Base-by-base conservation (phyloP, 2,797 vertebrate genomes). In the Avahi laniger region DNA sequence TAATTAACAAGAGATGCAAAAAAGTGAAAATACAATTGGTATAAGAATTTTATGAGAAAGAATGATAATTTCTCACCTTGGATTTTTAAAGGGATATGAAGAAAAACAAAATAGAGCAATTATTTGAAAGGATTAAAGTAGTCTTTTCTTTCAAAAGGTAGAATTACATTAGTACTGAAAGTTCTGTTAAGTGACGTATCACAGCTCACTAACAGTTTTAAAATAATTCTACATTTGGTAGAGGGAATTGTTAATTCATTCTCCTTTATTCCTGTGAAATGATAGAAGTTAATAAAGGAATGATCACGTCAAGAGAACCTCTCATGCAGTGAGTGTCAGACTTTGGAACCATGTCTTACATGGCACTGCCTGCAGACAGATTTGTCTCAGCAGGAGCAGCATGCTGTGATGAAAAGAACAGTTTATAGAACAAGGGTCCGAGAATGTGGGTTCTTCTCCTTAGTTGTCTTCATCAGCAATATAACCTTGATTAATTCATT, bases 11-110 rank as follows among this genome's bases (percentile, higher is more conserved):
- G 99, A 99, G 99, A 99, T 99, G 98, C 98, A 97, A 98, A 99
- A 99, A 99, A 99, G 98, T 99, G 98, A 98, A 98, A 98, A 98
- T 98, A 98, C 98, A 99, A 98, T 99, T 99, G 99, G 98, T 99
- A 98, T 99, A 99, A 99, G 99, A 99, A 99, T 99, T 99, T 99
- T 98, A 97, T 98, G 98, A 98, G 98, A 99, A 98, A 98, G 99
- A 99, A 99, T 99, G 99, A 99, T 99, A 99, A 99, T 99, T 99
- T 99, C 99, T 99, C 99, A 99, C 99, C 98, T 99, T 98, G 99
- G 98, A 99, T 99, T 98, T 99, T 99, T 99, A 99, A 99, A 98
- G 98, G 98, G 99, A 99, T 99, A 99, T 99, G 99, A 98, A 99
- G 98, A 98, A 98, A 99, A 98, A 99, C 98, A 99, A 98, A 99